Evolutionary conservation across 2,797 vertebrate genomes (phyloP).

Genomic region (Pithecia hirsuta): DNA sequence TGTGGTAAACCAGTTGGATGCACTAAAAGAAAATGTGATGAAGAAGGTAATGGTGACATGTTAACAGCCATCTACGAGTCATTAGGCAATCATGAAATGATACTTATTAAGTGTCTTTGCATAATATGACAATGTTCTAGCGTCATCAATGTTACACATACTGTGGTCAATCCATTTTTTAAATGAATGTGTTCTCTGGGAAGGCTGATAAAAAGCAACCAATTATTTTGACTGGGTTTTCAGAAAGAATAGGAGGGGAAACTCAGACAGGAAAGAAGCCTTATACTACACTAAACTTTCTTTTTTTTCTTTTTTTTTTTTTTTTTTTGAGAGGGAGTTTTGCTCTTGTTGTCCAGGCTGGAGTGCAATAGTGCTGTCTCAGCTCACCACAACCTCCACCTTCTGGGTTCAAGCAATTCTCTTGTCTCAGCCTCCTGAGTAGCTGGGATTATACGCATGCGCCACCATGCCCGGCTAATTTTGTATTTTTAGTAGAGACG

Average conservation of each 20-base stretch:
- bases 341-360: no score
- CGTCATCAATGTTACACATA: background rate
- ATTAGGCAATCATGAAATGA: background rate
- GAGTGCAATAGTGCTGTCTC: no score
- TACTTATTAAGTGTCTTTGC: background rate
- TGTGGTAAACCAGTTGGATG: slow-evolving; percentile 61
- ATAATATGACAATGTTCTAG: background rate
- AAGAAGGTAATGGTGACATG: background rate
- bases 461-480: no score
- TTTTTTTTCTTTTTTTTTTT: no score
- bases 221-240: slow-evolving; percentile 28
- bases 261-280: background rate
- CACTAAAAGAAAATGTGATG: slow-evolving; percentile 69
- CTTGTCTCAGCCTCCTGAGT: no score
- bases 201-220: background rate
- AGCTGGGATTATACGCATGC: no score
- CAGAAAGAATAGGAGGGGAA: background rate
- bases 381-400: no score
- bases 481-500: no score
- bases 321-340: no score
- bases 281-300: background rate
- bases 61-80: background rate
- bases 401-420: no score
- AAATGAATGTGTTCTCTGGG: background rate
- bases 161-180: background rate